phyloP scores from a whole-genome alignment of 2,797 vertebrate species.

The Xiphorhynchus erythropygius region DNA sequence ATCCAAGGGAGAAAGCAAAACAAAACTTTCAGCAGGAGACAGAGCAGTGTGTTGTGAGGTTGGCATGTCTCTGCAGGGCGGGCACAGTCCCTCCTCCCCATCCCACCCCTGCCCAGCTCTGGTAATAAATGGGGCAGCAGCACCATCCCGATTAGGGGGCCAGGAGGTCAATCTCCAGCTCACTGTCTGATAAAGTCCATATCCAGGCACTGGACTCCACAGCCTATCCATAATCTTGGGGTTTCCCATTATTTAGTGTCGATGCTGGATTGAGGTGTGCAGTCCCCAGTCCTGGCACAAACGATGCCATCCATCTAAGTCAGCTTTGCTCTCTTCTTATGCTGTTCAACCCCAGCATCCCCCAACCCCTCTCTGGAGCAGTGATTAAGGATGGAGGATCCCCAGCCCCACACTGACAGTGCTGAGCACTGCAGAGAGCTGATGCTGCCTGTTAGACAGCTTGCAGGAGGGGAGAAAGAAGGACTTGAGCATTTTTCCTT shows the following conservation, averaged over 20 bases:
- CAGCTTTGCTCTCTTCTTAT: constrained; percentile 25
- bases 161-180: constrained; percentile 30
- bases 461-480: background rate
- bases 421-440: background rate
- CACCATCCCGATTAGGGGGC: background rate
- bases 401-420: background rate
- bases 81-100: background rate
- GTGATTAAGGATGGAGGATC: constrained; percentile 17
- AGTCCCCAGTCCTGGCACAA: constrained; percentile 14
- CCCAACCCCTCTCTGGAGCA: background rate
- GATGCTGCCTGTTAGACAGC: background rate
- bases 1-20: constrained; percentile 29
- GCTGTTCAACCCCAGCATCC: background rate
- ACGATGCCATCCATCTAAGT: constrained; percentile 36
- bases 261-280: background rate
- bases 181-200: constrained; percentile 43
- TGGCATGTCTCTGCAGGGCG: background rate
- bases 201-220: background rate
- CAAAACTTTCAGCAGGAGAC: constrained; percentile 6
- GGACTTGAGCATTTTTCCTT: background rate
- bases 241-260: background rate
- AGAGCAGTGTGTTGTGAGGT: background rate
- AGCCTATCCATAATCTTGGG: constrained; percentile 37
- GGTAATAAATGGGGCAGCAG: constrained; percentile 29
- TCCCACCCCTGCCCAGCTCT: background rate